Evolutionary conservation across 2,888 invertebrate genomes (phyloP).

Genomic region (Cantharis lateralis): DNA sequence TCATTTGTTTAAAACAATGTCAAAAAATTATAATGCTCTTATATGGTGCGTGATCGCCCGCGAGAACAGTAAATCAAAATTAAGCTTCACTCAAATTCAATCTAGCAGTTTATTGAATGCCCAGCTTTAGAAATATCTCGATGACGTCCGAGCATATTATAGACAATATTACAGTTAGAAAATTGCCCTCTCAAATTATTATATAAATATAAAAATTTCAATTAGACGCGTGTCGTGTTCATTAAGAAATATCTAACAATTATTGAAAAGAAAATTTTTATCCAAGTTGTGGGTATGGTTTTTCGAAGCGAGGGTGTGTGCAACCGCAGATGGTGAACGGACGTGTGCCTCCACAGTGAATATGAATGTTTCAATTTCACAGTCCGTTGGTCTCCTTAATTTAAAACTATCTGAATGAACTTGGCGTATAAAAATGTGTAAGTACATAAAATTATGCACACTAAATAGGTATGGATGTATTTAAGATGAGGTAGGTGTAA

Average conservation of each 20-base stretch:
- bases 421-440: conserved; percentile 1
- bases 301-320: conserved; percentile 25
- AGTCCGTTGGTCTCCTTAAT: conserved; percentile 35
- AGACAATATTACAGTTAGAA: too few relatives aligned
- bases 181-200: background rate
- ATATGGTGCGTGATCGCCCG: background rate
- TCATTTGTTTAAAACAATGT: background rate
- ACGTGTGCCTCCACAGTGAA: conserved; percentile 28
- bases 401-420: conserved; percentile 27
- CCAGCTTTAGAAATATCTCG: too few relatives aligned
- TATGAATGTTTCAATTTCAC: conserved; percentile 41
- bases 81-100: too few relatives aligned
- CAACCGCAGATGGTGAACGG: conserved; percentile 33
- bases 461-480: background rate
- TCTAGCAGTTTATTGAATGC: too few relatives aligned
- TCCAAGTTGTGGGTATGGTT: conserved; percentile 19
- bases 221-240: background rate
- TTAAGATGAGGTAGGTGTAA: background rate
- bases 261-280: conserved; percentile 30
- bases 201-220: background rate
- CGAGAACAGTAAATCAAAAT: background rate
- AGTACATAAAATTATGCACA: background rate
- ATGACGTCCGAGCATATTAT: too few relatives aligned
- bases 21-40: background rate
- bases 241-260: background rate